Base-by-base conservation (phyloP, 1,140 invertebrate genomes). In the Megathymus violae region DNA sequence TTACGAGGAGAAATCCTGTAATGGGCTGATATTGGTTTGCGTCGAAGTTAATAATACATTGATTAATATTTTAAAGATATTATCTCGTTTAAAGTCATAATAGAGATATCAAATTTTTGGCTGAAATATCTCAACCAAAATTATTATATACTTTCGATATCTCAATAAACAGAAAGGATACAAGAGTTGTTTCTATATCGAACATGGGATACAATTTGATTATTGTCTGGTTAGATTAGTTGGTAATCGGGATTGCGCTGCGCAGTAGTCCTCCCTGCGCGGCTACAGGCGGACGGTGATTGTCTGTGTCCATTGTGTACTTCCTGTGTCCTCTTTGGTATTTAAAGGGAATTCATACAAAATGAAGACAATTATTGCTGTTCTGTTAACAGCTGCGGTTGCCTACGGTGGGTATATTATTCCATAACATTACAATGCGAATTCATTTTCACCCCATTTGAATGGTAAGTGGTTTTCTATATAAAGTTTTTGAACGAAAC, bases 291-390 rank as follows among this genome's bases (percentile, higher is more conserved):
- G 63, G 52, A 64, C 62, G 52, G 52, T 56, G 52, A 15, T 14
- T 27, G 41, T 56, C 40, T n/a, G n/a, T n/a, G 27, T 10, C 11
- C 22, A 56, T 56, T 56, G 40, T 56, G 5, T 19, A 19, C 40
- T 31, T 56, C 52, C 52, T 31, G 19, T 56, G 52, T 38, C 13
- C 22, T 44, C 31, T 22, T 2, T 31, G n/a, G 19, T 9, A 25
- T 14, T 27, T 43, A 25, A 41, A 27, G 11, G 13, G 46, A 64
- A 43, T 54, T 7, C 13, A 4, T 31, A 22, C 13, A 11, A 43
- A 56, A 76, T 76, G 74, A 76, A 74, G 59, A 40, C 22, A 22
- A 25, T 71, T 15, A 6, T 76, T 25, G 31, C 58, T 31, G 40
- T 71, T 2, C 31, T 73, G 7, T 36, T 58, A 22, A 27, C 51